Evolutionary conservation across 2,888 invertebrate genomes (phyloP).

Genomic region (Gymnoscelis rufifasciata): DNA sequence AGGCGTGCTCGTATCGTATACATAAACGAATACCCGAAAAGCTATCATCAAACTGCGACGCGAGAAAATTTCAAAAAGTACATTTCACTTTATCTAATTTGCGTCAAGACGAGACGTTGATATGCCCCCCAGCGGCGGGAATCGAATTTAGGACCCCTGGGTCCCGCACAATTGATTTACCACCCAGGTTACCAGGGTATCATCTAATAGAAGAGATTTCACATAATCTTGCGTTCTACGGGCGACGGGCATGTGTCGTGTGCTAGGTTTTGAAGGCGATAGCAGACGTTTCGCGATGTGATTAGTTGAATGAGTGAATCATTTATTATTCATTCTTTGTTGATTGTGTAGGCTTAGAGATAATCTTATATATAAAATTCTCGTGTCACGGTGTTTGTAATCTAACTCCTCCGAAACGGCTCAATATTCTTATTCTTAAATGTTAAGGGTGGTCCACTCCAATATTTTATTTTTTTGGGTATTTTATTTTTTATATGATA

Average conservation of each 20-base stretch:
- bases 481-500: too few species aligned
- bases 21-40: slow-evolving; percentile 5
- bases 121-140: slow-evolving; percentile 58
- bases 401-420: too few species aligned
- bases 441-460: too few species aligned
- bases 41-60: slow-evolving; percentile 8
- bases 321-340: too few species aligned
- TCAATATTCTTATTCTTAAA: too few species aligned
- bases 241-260: slow-evolving; percentile 26
- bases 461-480: too few species aligned
- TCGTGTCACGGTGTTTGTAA: too few species aligned
- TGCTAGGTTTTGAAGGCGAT: too few species aligned
- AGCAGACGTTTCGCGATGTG: too few species aligned
- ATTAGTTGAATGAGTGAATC: too few species aligned
- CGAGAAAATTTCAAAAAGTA: slow-evolving; percentile 37
- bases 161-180: slow-evolving; percentile 71
- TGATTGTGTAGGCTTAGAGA: too few species aligned
- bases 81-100: slow-evolving; percentile 58
- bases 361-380: too few species aligned
- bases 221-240: slow-evolving; percentile 30
- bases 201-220: slow-evolving; percentile 42
- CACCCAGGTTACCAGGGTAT: slow-evolving; percentile 52
- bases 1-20: background rate
- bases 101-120: slow-evolving; percentile 43
- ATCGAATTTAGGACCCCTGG: slow-evolving; percentile 60